Conservation (phyloP, 2,113 vertebrate species). For the Cyanistes caeruleus region DNA sequence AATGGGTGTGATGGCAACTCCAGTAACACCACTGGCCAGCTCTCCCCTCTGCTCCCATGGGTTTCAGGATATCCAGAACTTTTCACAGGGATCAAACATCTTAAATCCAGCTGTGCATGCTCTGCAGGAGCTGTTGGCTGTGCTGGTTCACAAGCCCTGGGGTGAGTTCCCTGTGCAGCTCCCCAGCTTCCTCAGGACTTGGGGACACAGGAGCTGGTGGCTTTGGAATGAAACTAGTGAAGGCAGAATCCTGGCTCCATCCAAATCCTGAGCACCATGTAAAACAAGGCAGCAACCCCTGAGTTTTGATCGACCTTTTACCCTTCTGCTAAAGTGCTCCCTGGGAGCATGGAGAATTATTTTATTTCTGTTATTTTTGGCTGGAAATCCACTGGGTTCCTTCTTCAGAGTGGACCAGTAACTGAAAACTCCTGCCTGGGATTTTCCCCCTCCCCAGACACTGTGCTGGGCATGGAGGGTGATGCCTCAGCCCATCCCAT, state of each 20-base stretch:
- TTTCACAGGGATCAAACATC: neutral
- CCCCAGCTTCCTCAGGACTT: neutral
- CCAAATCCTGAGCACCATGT: rapidly evolving
- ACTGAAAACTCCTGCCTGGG: neutral
- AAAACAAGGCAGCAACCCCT: neutral
- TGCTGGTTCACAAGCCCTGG: neutral
- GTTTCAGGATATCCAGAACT: neutral
- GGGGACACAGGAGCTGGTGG: neutral
- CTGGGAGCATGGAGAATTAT: neutral
- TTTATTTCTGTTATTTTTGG: neutral
- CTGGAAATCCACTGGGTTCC: neutral
- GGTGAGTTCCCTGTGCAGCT: neutral
- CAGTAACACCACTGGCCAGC: neutral
- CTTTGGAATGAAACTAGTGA: neutral
- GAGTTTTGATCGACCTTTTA: neutral
- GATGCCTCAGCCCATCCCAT: neutral
- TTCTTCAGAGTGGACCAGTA: neutral
- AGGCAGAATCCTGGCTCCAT: neutral
- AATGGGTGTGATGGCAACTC: rapidly evolving
- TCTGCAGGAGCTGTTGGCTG: rapidly evolving
- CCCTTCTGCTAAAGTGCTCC: neutral
- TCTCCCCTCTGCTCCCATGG: rapidly evolving
- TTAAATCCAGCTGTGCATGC: neutral
- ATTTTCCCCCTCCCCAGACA: neutral
- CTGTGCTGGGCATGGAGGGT: neutral